A percentile compares a stretch with the other conserved stretches of the same genome.
phyloP scores from a whole-genome alignment of 2,113 vertebrate genomes.

The Gallinago undulata region DNA sequence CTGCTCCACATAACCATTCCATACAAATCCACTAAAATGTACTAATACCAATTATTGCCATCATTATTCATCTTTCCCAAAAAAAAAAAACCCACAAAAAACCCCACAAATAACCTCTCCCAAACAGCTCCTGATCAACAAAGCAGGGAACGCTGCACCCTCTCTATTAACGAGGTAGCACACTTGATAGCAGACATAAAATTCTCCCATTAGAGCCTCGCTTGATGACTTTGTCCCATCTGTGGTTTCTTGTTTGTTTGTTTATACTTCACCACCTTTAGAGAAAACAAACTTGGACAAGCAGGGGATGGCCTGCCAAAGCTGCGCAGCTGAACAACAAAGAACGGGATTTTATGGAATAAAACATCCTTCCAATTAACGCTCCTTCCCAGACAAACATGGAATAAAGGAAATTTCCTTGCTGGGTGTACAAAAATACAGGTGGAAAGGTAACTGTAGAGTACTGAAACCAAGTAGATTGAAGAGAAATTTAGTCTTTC shows the following conservation, averaged over 20 bases:
- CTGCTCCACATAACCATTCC: background rate
- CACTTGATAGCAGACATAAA: background rate
- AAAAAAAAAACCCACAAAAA: background rate
- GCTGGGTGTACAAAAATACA: background rate
- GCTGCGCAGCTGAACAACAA: background rate
- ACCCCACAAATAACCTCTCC: background rate
- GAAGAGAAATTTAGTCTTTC: background rate
- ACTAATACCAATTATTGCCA: background rate
- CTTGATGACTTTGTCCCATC: background rate
- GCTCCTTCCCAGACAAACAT: background rate
- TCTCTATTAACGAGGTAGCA: background rate
- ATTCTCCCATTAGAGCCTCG: background rate
- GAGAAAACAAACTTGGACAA: background rate
- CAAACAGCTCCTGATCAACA: background rate
- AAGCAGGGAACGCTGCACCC: background rate
- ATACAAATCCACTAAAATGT: background rate
- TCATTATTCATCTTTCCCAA: rapidly evolving
- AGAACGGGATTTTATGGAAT: background rate
- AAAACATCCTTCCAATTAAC: background rate
- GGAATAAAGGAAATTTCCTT: background rate
- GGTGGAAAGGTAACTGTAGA: background rate
- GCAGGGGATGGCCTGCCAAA: background rate
- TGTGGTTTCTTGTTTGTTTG: background rate
- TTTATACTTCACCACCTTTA: background rate
- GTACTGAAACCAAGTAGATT: background rate